These are phyloP conservation scores for Premnoplex brunnescens DNA, from an alignment of 2,797 vertebrate genomes.

Conservation along the genomic window DNA sequence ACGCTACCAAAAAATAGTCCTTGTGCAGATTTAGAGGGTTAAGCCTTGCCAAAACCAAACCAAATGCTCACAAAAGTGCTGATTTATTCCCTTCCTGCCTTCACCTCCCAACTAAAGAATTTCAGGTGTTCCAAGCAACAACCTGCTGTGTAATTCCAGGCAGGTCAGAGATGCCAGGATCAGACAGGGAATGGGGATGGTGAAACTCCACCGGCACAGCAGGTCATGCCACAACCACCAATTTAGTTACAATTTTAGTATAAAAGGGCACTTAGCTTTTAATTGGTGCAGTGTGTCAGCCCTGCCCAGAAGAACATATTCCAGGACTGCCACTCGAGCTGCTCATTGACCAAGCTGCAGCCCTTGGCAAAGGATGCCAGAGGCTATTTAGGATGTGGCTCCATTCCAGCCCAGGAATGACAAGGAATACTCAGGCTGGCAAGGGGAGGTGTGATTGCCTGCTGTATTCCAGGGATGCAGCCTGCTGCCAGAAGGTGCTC, in stretches of 20 bases:
- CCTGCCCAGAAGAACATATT: not conserved
- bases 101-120: not conserved
- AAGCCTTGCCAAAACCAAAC: not conserved
- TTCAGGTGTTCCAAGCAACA: not conserved
- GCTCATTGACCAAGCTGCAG: not conserved
- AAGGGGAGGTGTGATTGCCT: accelerated
- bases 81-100: not conserved
- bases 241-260: not conserved
- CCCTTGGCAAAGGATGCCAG: not conserved
- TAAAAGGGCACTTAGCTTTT: not conserved
- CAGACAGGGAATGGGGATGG: not conserved
- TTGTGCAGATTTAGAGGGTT: not conserved
- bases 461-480: not conserved
- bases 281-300: not conserved
- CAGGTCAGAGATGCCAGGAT: not conserved
- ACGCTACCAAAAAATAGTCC: not conserved
- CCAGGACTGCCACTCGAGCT: not conserved
- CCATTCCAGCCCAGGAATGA: not conserved
- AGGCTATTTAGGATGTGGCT: not conserved
- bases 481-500: not conserved
- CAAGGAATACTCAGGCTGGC: not conserved
- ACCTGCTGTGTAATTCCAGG: not conserved
- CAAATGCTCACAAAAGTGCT: not conserved
- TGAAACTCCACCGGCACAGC: not conserved
- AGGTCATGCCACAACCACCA: not conserved